Evolutionary conservation across 2,888 invertebrate genomes (phyloP).

Genomic region (Galerucella pusilla): DNA sequence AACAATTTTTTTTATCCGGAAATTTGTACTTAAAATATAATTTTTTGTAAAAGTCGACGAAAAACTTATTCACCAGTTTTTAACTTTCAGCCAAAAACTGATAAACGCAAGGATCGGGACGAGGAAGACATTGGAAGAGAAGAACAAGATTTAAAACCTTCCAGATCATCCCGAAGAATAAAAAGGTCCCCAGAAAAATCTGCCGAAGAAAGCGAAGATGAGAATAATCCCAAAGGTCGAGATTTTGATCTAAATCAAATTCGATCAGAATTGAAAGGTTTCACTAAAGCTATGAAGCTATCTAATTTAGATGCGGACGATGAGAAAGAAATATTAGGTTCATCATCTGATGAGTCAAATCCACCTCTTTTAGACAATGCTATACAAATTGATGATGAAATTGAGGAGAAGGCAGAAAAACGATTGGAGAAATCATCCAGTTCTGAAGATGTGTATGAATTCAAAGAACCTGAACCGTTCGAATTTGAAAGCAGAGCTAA

Average conservation of each 20-base stretch:
- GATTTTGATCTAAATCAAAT: slow-evolving; percentile 89
- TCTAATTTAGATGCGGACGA: slow-evolving; percentile 50
- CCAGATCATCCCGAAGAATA: slow-evolving; percentile 59
- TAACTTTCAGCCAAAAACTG: slow-evolving; percentile 56
- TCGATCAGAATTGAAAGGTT: slow-evolving; percentile 84
- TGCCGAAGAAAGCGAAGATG: slow-evolving; percentile 66
- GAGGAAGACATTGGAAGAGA: slow-evolving; percentile 66
- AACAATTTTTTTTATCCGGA: too few relatives aligned
- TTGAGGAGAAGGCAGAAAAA: slow-evolving; percentile 54
- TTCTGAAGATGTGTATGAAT: slow-evolving; percentile 82
- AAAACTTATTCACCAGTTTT: too few relatives aligned
- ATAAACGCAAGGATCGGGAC: slow-evolving; percentile 61
- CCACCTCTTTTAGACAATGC: slow-evolving; percentile 52
- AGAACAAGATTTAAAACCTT: slow-evolving; percentile 55
- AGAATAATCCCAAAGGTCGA: slow-evolving; percentile 69
- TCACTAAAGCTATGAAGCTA: slow-evolving; percentile 71
- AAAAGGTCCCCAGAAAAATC: slow-evolving; percentile 64
- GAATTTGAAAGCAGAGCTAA: slow-evolving; percentile 78
- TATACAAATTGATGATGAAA: slow-evolving; percentile 42
- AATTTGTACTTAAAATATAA: too few relatives aligned
- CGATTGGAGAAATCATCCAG: slow-evolving; percentile 51
- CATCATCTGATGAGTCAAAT: slow-evolving; percentile 59
- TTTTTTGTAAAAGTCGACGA: too few relatives aligned
- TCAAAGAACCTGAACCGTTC: slow-evolving; percentile 90
- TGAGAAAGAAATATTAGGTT: slow-evolving; percentile 53